phyloP scores from a whole-genome alignment of 1,140 invertebrate species.

The Drosophila sechellia region DNA sequence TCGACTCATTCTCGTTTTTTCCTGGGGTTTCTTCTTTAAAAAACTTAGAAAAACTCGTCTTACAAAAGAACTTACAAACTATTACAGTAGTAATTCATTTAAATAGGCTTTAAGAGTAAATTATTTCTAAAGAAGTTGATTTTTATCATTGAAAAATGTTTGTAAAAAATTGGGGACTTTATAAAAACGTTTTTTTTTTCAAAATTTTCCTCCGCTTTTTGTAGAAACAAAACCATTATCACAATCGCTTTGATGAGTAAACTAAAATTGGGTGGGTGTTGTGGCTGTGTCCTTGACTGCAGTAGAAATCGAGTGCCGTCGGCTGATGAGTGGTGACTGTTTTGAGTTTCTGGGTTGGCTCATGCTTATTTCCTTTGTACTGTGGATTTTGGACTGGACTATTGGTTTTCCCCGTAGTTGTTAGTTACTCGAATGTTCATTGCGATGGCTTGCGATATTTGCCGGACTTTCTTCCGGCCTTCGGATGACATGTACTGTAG shows the following conservation, averaged over 20 bases:
- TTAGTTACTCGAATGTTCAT: slow-evolving; percentile 29
- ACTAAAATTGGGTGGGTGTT: slow-evolving; percentile 38
- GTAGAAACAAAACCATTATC: slow-evolving; percentile 83
- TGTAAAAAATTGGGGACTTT: slow-evolving; percentile 39
- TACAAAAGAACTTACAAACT: slow-evolving; percentile 57
- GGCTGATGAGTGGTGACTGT: slow-evolving; percentile 33
- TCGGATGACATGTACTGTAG: slow-evolving; percentile 57
- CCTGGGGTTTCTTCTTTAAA: slow-evolving; percentile 32
- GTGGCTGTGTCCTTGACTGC: slow-evolving; percentile 17
- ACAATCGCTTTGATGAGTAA: slow-evolving; percentile 84
- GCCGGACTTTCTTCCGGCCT: slow-evolving; percentile 58
- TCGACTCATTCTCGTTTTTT: slow-evolving; percentile 22
- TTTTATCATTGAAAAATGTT: slow-evolving; percentile 21
- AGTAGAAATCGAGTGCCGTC: slow-evolving; percentile 44
- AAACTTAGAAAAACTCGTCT: slow-evolving; percentile 45
- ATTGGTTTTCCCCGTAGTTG: slow-evolving; percentile 24
- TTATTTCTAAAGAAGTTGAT: slow-evolving; percentile 59
- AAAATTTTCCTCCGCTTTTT: slow-evolving; percentile 38
- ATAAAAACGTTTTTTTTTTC: slow-evolving; percentile 32
- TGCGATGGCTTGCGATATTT: slow-evolving; percentile 75
- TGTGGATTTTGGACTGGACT: slow-evolving; percentile 50
- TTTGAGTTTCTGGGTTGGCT: slow-evolving; percentile 26
- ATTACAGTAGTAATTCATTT: slow-evolving; percentile 45
- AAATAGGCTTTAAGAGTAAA: slow-evolving; percentile 46
- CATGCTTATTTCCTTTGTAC: slow-evolving; percentile 46